These are phyloP conservation scores for Scaptomyza polygonia DNA, from an alignment of 2,888 invertebrate genomes.

Conservation along the genomic window DNA sequence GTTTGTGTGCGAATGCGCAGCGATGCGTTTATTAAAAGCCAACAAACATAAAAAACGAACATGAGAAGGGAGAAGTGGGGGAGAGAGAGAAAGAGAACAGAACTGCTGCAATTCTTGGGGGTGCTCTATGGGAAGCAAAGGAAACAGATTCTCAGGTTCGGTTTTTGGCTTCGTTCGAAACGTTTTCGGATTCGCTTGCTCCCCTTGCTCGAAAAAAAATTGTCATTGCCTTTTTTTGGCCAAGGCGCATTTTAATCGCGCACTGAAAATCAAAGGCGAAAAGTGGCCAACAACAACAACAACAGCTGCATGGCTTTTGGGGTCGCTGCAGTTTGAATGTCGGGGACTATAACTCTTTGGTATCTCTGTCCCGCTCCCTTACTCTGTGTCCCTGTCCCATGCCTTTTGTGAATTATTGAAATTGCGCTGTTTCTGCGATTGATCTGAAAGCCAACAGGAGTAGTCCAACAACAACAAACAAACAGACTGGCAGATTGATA, in stretches of 20 bases:
- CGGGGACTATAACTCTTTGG: slow-evolving; percentile 54
- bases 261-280: slow-evolving; percentile 63
- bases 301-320: slow-evolving; percentile 33
- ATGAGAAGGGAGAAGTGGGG: neutral
- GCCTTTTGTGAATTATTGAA: slow-evolving; percentile 77
- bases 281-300: slow-evolving; percentile 44
- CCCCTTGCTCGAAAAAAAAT: slow-evolving; percentile 63
- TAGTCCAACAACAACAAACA: slow-evolving; percentile 4
- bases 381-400: slow-evolving; percentile 18
- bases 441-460: slow-evolving; percentile 43
- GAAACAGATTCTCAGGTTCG: slow-evolving; percentile 9
- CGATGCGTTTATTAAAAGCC: slow-evolving; percentile 73
- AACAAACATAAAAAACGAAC: slow-evolving; percentile 23
- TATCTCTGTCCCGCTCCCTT: neutral
- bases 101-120: slow-evolving; percentile 48
- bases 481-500: neutral
- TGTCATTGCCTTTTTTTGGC: slow-evolving; percentile 70
- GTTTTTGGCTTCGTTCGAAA: slow-evolving; percentile 13
- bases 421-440: slow-evolving; percentile 71
- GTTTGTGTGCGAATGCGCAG: slow-evolving; percentile 56
- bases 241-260: slow-evolving; percentile 57
- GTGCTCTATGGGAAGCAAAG: slow-evolving; percentile 45
- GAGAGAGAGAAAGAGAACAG: neutral
- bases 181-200: neutral
- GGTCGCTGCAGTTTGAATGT: slow-evolving; percentile 51